Conservation (phyloP, 2,113 vertebrate genomes). For the Cheilinus undulatus region DNA sequence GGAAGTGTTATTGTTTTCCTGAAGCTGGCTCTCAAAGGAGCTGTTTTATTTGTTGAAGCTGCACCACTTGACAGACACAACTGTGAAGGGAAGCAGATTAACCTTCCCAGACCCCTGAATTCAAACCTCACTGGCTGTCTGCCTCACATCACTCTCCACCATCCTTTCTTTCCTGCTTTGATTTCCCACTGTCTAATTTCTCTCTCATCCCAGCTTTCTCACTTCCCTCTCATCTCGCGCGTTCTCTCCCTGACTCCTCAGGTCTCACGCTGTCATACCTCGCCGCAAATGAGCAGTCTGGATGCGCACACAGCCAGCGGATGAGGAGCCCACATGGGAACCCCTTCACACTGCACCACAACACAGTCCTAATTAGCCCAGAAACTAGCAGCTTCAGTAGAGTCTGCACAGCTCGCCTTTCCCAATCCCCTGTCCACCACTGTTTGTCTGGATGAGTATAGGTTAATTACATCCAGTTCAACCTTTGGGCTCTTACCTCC, state of each 20-base stretch:
- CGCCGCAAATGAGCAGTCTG: slow-evolving; percentile 70
- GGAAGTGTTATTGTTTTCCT: slow-evolving; percentile 39
- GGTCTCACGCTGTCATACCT: slow-evolving; percentile 68
- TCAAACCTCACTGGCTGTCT: slow-evolving; percentile 7
- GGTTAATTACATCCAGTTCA: slow-evolving; percentile 63
- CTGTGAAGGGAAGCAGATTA: slow-evolving; percentile 57
- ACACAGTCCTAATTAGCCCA: slow-evolving; percentile 72
- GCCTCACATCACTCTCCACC: background rate
- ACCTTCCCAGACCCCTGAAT: slow-evolving; percentile 45
- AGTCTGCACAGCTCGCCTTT: slow-evolving; percentile 30
- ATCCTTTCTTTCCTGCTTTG: slow-evolving; percentile 7
- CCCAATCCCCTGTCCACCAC: slow-evolving; percentile 41
- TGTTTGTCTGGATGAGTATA: slow-evolving; percentile 52
- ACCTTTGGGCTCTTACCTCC: slow-evolving; percentile 6
- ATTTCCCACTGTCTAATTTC: slow-evolving; percentile 24
- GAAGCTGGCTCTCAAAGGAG: slow-evolving; percentile 39
- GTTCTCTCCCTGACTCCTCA: slow-evolving; percentile 29
- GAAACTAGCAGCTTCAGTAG: slow-evolving; percentile 55
- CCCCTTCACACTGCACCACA: slow-evolving; percentile 64
- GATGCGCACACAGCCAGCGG: slow-evolving; percentile 50
- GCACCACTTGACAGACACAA: slow-evolving; percentile 48
- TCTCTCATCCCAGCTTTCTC: slow-evolving; percentile 22
- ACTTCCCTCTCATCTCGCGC: slow-evolving; percentile 29
- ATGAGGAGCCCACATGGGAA: slow-evolving; percentile 66
- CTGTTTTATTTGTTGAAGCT: slow-evolving; percentile 48